Conservation (phyloP, 2,113 vertebrate species). For the Tychaedon coryphoeus region DNA sequence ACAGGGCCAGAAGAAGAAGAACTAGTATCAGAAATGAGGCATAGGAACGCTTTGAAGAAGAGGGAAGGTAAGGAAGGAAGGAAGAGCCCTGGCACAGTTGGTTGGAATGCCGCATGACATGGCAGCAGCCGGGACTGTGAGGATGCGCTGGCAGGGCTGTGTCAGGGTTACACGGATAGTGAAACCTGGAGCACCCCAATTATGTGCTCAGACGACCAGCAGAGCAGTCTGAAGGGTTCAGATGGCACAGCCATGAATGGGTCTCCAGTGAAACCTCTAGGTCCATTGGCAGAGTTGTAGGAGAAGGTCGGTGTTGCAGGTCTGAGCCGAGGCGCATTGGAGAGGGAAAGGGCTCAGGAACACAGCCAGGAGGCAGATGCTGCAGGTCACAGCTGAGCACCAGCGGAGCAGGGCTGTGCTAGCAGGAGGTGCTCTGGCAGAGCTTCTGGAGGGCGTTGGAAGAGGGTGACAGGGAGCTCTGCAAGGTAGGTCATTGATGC, state of each 20-base stretch:
- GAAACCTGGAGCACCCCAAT: background rate
- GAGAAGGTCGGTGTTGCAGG: background rate
- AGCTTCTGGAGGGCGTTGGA: background rate
- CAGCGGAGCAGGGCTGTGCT: background rate
- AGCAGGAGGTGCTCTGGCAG: background rate
- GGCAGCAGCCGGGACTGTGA: background rate
- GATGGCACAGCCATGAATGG: background rate
- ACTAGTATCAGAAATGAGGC: background rate
- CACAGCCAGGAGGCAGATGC: background rate
- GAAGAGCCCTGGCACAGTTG: background rate
- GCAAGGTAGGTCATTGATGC: background rate
- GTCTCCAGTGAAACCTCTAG: background rate
- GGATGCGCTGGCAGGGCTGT: background rate
- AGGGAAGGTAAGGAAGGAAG: background rate
- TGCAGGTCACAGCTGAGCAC: background rate
- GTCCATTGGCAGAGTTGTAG: background rate
- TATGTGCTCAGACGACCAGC: background rate
- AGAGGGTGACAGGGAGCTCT: background rate
- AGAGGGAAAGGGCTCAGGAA: background rate
- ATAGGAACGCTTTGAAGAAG: background rate
- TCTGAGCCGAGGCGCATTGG: rapidly evolving
- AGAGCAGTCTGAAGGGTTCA: background rate
- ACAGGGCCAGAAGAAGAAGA: background rate
- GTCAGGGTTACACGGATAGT: background rate
- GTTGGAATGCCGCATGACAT: background rate